Evolutionary conservation across 2,113 vertebrate species (phyloP), one percentile per base, ranked within the genome.

Genomic region (Scomber colias): DNA sequence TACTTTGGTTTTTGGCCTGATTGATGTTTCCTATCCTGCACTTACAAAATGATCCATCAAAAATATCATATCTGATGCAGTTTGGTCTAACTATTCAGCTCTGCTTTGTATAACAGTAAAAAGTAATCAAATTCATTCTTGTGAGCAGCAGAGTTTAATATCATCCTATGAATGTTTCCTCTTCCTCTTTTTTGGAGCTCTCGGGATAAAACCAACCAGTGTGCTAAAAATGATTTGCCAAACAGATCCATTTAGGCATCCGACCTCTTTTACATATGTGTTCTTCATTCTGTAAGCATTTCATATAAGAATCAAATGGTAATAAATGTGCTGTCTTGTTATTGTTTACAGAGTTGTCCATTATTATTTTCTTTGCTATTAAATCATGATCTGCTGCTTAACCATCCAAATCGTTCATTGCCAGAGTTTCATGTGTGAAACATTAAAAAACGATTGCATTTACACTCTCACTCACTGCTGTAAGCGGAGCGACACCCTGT

Each of bases 131-230:
- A 84, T 75, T 82, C 15, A 61, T 61, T 79, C 54, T 62, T 55
- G 64, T 6, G 50, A 51, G 64, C 55, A 40, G 71, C 57, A 66
- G 49, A 83, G 66, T 78, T 83, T 21, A 75, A 78, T 79, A 74
- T 65, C 15, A 68, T 55, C 56, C 50, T 71, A 40, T 75, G 72
- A 82, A 77, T 71, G 77, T 79, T 76, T 84, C 15, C 44, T 80
- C 74, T 59, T 74, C 73, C 64, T 77, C 27, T 71, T 57, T 62
- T 66, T 59, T n/a, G 24, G 17, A 45, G 17, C 11, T 82, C 16
- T 64, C 19, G 1, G 3, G 15, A 46, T 14, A 19, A 60, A 44
- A 50, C 15, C 13, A 35, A 8, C 5, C 16, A 72, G 60, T 54
- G 46, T 50, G 74, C 31, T 77, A 16, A 11, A 19, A 65, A 57